Conservation (phyloP, 2,888 invertebrate species). For the Drosophila mulleri region DNA sequence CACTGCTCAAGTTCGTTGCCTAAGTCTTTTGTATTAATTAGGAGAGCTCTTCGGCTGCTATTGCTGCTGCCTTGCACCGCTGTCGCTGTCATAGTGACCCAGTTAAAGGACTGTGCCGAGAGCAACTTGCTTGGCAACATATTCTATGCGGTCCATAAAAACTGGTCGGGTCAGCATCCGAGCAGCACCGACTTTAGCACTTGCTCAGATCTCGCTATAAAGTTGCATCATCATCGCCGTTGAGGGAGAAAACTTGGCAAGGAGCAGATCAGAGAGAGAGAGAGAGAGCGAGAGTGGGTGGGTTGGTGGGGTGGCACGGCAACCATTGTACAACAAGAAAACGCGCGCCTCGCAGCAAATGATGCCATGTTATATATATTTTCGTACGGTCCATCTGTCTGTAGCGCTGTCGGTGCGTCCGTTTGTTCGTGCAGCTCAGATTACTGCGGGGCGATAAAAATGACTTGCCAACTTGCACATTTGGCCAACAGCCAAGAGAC, state of each 20-base stretch:
- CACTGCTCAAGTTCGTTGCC: slow-evolving; percentile 43
- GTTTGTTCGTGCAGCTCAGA: slow-evolving; percentile 79
- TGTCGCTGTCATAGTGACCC: slow-evolving; percentile 64
- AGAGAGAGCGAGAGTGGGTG: slow-evolving; percentile 16
- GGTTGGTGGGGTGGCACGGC: slow-evolving; percentile 11
- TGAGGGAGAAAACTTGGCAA: background rate
- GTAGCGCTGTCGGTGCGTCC: slow-evolving; percentile 42
- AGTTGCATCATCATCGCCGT: slow-evolving; percentile 69
- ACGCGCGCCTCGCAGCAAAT: slow-evolving; percentile 78
- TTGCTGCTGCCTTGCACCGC: slow-evolving; percentile 6
- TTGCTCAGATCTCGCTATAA: slow-evolving; percentile 31
- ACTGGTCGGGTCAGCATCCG: slow-evolving; percentile 67
- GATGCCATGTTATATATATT: slow-evolving; percentile 78
- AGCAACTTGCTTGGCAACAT: slow-evolving; percentile 73
- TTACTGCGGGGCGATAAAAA: slow-evolving; percentile 78
- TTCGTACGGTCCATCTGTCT: slow-evolving; percentile 42
- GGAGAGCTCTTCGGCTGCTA: slow-evolving; percentile 24
- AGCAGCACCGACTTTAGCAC: slow-evolving; percentile 60
- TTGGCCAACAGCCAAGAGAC: slow-evolving; percentile 58
- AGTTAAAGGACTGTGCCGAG: slow-evolving; percentile 69
- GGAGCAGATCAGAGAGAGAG: background rate
- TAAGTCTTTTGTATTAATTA: slow-evolving; percentile 68
- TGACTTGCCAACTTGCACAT: slow-evolving; percentile 80
- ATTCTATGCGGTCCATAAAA: slow-evolving; percentile 62
- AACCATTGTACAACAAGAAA: slow-evolving; percentile 75